Evolutionary conservation across 2,797 vertebrate genomes (phyloP), one percentile per base, ranked within the genome.

Genomic region (Ambastaia sidthimunki): DNA sequence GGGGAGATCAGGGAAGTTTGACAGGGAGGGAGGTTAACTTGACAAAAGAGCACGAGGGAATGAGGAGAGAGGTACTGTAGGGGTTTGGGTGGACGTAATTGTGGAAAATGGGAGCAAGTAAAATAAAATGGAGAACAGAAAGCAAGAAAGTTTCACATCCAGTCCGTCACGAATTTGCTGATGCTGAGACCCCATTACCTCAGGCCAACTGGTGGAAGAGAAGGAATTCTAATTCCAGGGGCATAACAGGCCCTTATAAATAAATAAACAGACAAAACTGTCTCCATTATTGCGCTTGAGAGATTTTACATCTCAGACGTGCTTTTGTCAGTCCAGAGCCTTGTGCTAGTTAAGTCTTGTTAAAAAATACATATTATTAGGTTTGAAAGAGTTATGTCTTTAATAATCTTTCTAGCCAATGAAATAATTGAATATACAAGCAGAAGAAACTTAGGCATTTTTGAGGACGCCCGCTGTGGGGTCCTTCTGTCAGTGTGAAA

Each of bases 401-500:
- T 47, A 37, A 59, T 84, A 47, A 50, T 68, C 60, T 75, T 73
- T 83, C 82, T 72, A 86, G 65, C 84, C 80, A 88, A 85, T 87
- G 74, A 86, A 86, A 87, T 81, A 86, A 84, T 83, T 82, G 74
- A 72, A 67, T 71, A 84, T 73, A 1, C 67, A 47, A 76, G 80
- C 80, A 75, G 85, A 80, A 86, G 83, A 83, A 89, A 86, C 82
- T 21, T 48, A 81, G 87, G 74, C 84, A 60, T 80, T 75, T 81
- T 73, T 79, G 88, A 72, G 85, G 85, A 89, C 81, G 74, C 92
- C 91, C 90, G 90, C 92, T 92, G 92, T 88, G 89, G 83, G 86
- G 91, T 90, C 92, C 93, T 92, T 93, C 93, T 93, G 93, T 92
- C 91, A 88, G 85, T 88, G 91, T 93, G 92, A 94, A 93, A 92